These are phyloP conservation scores for Parnassius mnemosyne DNA, from an alignment of 2,888 invertebrate genomes.

Conservation along the genomic window DNA sequence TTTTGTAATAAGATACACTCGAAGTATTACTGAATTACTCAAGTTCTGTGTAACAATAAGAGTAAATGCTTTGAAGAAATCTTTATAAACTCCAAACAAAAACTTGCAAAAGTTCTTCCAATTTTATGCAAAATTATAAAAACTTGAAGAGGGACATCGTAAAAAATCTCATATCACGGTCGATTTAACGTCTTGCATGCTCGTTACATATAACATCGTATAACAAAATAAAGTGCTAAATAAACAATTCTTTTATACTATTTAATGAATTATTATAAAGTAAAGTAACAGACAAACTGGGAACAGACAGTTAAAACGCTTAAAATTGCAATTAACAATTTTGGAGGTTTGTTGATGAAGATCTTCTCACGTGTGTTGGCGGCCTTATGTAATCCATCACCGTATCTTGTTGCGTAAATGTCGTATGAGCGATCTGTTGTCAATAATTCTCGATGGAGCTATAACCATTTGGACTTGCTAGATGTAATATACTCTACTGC, in stretches of 20 bases:
- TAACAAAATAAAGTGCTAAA: constrained; percentile 23
- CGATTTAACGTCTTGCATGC: constrained; percentile 34
- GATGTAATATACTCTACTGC: too few relatives aligned
- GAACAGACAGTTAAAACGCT: too few relatives aligned
- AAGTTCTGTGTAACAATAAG: constrained; percentile 5
- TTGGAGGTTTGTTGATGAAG: too few relatives aligned
- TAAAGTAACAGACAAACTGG: too few relatives aligned
- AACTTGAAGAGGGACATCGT: constrained; percentile 32
- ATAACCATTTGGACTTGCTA: too few relatives aligned
- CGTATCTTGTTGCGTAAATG: too few relatives aligned
- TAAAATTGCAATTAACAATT: too few relatives aligned
- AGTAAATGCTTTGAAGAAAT: constrained; percentile 8
- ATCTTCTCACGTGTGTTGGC: too few relatives aligned
- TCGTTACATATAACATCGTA: constrained; percentile 21
- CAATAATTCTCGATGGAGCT: too few relatives aligned
- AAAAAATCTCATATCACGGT: constrained; percentile 31
- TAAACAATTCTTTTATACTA: constrained; percentile 2
- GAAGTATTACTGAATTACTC: constrained; percentile 13
- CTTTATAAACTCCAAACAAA: background rate
- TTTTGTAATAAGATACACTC: constrained; percentile 8
- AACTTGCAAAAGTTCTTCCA: constrained; percentile 1
- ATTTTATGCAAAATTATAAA: constrained; percentile 25
- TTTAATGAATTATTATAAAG: too few relatives aligned
- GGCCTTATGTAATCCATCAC: too few relatives aligned
- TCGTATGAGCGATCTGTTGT: too few relatives aligned